These are phyloP conservation scores for Diplolepis rosae DNA, from an alignment of 2,888 invertebrate genomes.

Conservation along the genomic window DNA sequence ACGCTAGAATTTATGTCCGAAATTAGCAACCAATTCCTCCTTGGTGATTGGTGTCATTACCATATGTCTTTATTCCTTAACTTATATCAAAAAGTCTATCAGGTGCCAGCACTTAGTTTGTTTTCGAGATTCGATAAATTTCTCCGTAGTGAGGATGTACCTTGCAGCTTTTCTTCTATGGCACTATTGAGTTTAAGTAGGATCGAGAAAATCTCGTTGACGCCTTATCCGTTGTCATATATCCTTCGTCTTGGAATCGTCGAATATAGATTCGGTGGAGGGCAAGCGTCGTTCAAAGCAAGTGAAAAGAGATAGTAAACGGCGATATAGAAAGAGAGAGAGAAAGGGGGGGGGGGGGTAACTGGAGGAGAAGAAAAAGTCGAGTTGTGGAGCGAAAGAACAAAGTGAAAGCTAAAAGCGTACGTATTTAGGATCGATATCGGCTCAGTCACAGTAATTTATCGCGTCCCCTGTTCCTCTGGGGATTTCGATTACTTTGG, in stretches of 20 bases:
- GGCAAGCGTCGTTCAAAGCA: not conserved
- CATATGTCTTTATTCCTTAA: no score
- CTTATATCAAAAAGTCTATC: conserved; percentile 28
- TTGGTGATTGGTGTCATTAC: no score
- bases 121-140: conserved; percentile 42
- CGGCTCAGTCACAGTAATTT: conserved; percentile 58
- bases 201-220: conserved; percentile 46
- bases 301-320: not conserved
- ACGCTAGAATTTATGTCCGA: no score
- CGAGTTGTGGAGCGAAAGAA: conserved; percentile 41
- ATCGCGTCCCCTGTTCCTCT: conserved; percentile 52
- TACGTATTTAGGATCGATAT: conserved; percentile 60
- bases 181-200: conserved; percentile 52
- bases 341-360: conserved; percentile 37
- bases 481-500: conserved; percentile 65
- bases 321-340: conserved; percentile 32
- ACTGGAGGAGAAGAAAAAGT: conserved; percentile 30
- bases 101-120: conserved; percentile 40
- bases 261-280: conserved; percentile 42
- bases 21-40: no score
- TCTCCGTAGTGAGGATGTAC: conserved; percentile 42
- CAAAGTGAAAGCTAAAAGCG: conserved; percentile 55
- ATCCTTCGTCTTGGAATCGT: conserved; percentile 45
- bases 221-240: conserved; percentile 52
- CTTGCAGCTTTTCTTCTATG: conserved; percentile 32